Base-by-base conservation (phyloP, 2,888 invertebrate genomes). In the Pelosia muscerda region DNA sequence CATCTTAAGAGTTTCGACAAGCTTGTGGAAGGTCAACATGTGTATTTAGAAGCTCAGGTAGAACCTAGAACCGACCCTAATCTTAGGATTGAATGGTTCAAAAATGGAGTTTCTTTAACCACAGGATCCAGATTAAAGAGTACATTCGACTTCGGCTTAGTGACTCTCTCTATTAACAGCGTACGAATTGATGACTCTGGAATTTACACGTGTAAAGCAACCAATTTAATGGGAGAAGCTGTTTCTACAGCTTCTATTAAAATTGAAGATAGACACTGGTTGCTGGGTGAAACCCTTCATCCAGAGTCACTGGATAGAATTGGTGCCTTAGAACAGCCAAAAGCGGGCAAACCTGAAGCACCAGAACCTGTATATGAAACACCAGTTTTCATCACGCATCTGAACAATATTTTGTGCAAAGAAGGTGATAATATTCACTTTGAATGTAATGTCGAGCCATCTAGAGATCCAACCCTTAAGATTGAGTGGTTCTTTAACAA, bases 401-500 rank as follows among this genome's bases (percentile, higher is more conserved):
- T 99, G 72, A 98, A 98, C 86, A 98, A 99, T 85, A 97, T 98
- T 59, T 96, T 98, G 82, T 97, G 98, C 85, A 96, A 96, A 79
- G 98, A 98, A 95, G 97, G 97, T 61, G 98, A 98, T 63, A 97
- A 96, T 81, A 97, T 97, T 76, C 98, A 98, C 92, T 98, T 98
- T 81, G 98, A 98, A 91, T 98, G 98, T 87, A 97, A 97, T 83
- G 98, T 98, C 3, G 98, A 98, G 88, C 98, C 98, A 28, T 97
- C 98, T 6, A 97, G 97, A 87, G 98, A 98, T 91, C 98, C 98
- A 8, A 98, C 98, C 1, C 96, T 98, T 92, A 96, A 96, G 84
- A 97, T 98, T 78, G 98, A 98, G 91, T 99, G 99, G 99, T 98
- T 98, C 95, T 96, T 98, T 72, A 99, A 99, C 89, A 99, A 98